Conservation (phyloP, 2,113 vertebrate genomes). For the Oryzias javanicus region DNA sequence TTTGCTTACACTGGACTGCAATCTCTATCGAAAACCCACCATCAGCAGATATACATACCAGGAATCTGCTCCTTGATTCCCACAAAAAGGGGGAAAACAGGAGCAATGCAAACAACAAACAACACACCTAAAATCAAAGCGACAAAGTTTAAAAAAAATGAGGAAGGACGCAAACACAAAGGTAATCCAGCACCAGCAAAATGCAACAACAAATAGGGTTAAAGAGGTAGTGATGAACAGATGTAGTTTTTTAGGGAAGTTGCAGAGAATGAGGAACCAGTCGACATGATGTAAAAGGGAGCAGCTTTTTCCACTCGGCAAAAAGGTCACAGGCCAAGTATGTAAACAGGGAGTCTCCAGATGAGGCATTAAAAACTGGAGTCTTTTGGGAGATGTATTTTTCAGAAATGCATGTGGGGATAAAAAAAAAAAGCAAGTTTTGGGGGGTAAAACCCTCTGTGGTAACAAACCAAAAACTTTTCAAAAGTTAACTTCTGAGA, state of each 20-base stretch:
- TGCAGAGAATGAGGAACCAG: not conserved
- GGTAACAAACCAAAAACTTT: no score
- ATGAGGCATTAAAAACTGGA: not conserved
- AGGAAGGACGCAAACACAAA: not conserved
- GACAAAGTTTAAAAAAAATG: not conserved
- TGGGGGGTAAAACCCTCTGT: no score
- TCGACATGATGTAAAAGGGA: not conserved
- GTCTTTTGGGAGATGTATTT: not conserved
- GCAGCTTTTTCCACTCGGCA: not conserved
- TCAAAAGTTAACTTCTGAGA: no score
- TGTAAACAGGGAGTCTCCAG: conserved; percentile 4
- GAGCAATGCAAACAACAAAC: not conserved
- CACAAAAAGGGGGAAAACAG: no score
- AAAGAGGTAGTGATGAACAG: not conserved
- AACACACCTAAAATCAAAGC: not conserved
- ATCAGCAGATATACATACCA: not conserved
- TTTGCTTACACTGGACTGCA: no score
- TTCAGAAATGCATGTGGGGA: not conserved
- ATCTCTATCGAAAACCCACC: not conserved
- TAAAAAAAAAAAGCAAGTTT: not conserved
- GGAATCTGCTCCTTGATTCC: not conserved
- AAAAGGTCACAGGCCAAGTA: not conserved
- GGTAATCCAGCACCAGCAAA: not conserved
- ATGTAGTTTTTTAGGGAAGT: no score
- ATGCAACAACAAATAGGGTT: not conserved